phyloP scores from a whole-genome alignment of 2,797 vertebrate genomes.

The Ammospiza maritima region DNA sequence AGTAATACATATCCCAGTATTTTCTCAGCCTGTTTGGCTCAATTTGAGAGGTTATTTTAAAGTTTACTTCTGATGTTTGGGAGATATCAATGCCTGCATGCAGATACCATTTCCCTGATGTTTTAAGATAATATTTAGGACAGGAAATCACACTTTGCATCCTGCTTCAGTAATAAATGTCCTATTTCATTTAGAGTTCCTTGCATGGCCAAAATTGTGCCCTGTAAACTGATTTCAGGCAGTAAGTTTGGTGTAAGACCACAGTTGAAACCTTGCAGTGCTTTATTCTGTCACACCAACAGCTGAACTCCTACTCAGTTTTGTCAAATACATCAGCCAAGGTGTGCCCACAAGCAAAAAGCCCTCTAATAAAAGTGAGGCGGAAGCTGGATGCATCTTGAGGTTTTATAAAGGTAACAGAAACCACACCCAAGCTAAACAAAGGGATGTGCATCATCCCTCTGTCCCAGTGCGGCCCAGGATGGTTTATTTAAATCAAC shows the following conservation, averaged over 20 bases:
- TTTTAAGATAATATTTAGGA: background rate
- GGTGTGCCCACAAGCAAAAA: background rate
- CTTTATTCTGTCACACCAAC: background rate
- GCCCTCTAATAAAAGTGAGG: background rate
- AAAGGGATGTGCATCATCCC: background rate
- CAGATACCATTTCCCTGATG: background rate
- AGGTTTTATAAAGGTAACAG: background rate
- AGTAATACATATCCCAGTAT: background rate
- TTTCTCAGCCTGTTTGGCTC: background rate
- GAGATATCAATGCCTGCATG: background rate
- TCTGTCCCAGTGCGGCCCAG: fast-evolving
- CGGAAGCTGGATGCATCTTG: background rate
- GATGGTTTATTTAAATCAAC: background rate
- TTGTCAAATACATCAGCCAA: background rate
- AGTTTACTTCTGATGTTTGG: background rate
- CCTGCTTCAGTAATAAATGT: background rate
- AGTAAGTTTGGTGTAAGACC: background rate
- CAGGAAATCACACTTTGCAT: background rate
- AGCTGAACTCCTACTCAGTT: background rate
- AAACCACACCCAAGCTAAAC: background rate
- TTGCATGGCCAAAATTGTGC: background rate
- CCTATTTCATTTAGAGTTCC: background rate
- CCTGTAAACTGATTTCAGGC: background rate
- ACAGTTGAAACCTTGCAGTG: background rate
- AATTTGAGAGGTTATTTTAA: background rate